A percentile compares a stretch with the other conserved stretches of the same genome.
Evolutionary conservation across 2,888 invertebrate genomes (phyloP).

Genomic region (Drosophila hamatofila): DNA sequence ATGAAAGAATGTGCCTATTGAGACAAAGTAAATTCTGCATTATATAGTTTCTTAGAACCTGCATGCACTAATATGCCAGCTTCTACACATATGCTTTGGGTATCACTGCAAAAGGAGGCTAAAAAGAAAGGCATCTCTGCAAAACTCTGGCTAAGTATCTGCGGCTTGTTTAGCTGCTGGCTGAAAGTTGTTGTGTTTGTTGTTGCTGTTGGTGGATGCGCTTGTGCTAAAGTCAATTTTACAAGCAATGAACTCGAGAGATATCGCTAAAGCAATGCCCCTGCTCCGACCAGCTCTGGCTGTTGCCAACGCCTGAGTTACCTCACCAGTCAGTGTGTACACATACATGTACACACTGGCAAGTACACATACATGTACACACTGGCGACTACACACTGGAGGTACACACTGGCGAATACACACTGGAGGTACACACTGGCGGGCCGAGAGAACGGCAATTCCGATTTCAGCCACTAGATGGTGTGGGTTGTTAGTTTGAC

Average conservation of each 20-base stretch:
- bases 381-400: too few relatives aligned
- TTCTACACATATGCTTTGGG: background rate
- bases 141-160: slow-evolving; percentile 72
- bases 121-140: slow-evolving; percentile 53
- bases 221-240: slow-evolving; percentile 73
- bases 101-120: slow-evolving; percentile 20
- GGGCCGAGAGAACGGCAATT: too few relatives aligned
- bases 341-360: too few relatives aligned
- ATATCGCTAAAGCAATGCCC: slow-evolving; percentile 51
- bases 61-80: background rate
- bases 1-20: background rate
- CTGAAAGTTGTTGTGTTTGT: slow-evolving; percentile 40
- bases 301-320: slow-evolving; percentile 30
- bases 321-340: too few relatives aligned
- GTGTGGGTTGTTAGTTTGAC: too few relatives aligned
- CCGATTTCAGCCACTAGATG: too few relatives aligned
- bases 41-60: too few relatives aligned
- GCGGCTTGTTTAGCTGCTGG: slow-evolving; percentile 71
- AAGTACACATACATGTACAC: too few relatives aligned
- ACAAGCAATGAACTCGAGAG: slow-evolving; percentile 75
- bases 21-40: background rate
- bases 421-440: too few relatives aligned
- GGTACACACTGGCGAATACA: too few relatives aligned
- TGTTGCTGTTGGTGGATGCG: slow-evolving; percentile 36
- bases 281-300: slow-evolving; percentile 3